Base-by-base conservation (phyloP, 2,888 invertebrate species). In the Spodoptera exigua region DNA sequence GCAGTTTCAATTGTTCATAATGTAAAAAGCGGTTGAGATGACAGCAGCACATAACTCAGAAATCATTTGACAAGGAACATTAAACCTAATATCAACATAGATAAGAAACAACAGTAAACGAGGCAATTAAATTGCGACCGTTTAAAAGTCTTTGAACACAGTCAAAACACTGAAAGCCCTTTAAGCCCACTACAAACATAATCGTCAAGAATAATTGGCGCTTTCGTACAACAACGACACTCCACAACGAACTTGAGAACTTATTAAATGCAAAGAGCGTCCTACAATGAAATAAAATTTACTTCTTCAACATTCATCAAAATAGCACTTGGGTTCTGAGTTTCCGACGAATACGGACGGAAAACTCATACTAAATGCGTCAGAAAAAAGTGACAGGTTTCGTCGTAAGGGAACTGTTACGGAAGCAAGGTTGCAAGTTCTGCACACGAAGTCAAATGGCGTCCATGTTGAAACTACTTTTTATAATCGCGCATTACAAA, bases 401-500 rank as follows among this genome's bases (percentile, higher is more conserved):
- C 43, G 43, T 46, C 13, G 57, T 39, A 46, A 55, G 66, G 61
- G 74, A 74, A 77, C 69, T 63, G 66, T 79, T 78, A 81, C 74
- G 72, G 53, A 72, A 60, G 57, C 59, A 55, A 43, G 39, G 46
- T 46, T 41, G 64, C 65, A 41, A 65, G 66, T 61, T 55, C 61
- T 68, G 53, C 53, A 52, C 52, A 46, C 66, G 77, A 70, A 71
- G 79, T 78, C 78, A 81, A 84, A 83, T 82, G 79, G 74, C 76
- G 70, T 68, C 66, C 56, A 62, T 76, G 75, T 73, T 63, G 73
- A 66, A 40, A 40, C 47, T 54, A 54, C 74, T 69, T 69, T 73
- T 69, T 69, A 54, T 73, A 69, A 69, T 69, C 74, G 69, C 44
- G 51, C 49, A 55, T 66, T 61, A 49, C 74, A 69, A 73, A 69